Base-by-base conservation (phyloP, 2,113 vertebrate species). In the Ardeotis arabs region DNA sequence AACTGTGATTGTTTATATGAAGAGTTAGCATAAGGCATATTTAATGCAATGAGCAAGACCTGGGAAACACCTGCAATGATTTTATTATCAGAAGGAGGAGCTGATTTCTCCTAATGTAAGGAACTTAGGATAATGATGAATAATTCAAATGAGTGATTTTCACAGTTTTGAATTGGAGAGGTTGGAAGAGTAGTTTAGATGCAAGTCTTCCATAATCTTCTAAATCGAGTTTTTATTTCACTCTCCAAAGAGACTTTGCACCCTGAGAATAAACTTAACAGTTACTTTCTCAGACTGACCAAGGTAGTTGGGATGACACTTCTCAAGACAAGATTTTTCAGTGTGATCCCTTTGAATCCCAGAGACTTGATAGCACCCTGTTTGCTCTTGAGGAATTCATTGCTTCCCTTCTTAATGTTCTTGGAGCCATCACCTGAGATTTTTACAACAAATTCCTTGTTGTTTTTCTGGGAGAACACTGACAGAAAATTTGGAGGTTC, bases 241-340 rank as follows among this genome's bases (percentile, higher is more conserved):
- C 77, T 91, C 45, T 96, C 74, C 74, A 69, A 59, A 74, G 81
- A 95, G n/a, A 89, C 39, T 84, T 92, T 85, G 44, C 67, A 91
- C 72, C 91, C 78, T 76, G 69, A 86, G 80, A 79, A 41, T 76
- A 37, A 86, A 87, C 25, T 89, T 72, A 79, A 29, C 24, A 29
- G 33, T 84, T 82, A 10, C 22, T 45, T 91, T 68, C 70, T 72
- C 1, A 5, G 52, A 67, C 75, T 39, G 45, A 56, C 59, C 35
- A 80, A 96, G n/a, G 17, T 89, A 76, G 87, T 37, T 95, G 87
- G 87, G 81, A 59, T 91, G 59, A 80, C 59, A 39, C 53, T 83
- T 92, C 45, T 68, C 62, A 79, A 66, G 92, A 35, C 0, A 7
- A 79, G 53, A 50, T 84, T 92, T 86, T 86, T 84, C n/a, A 25